Percentiles rank a stretch among this genome's conserved stretches.
Evolutionary conservation across 2,113 vertebrate genomes (phyloP).

Genomic region (Chionomys nivalis): DNA sequence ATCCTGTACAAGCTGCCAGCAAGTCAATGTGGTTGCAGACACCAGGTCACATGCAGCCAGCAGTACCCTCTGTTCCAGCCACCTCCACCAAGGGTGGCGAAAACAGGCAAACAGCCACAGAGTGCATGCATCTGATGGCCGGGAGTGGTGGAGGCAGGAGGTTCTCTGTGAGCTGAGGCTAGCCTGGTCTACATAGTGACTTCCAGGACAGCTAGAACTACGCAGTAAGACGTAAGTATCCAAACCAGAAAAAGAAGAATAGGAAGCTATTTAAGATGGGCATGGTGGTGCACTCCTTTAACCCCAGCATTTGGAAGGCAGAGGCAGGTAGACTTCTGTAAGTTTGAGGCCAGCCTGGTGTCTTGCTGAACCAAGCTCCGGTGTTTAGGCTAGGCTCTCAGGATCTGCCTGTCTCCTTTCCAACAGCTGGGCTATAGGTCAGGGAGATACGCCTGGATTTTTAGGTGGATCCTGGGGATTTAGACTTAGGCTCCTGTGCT

Average conservation of each 20-base stretch:
- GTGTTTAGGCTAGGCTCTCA: neutral
- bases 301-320: neutral
- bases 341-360: neutral
- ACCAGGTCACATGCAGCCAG: neutral
- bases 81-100: neutral
- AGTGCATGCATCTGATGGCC: too few species aligned
- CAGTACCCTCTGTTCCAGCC: neutral
- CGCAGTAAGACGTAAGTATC: neutral
- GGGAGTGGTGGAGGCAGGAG: neutral
- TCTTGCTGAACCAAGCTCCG: neutral
- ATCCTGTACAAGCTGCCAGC: neutral
- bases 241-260: neutral
- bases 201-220: neutral
- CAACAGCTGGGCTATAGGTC: neutral
- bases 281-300: neutral
- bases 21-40: neutral
- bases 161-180: neutral
- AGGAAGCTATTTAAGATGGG: neutral
- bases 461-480: neutral
- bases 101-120: neutral
- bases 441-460: neutral
- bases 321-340: neutral
- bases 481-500: neutral
- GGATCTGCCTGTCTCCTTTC: neutral
- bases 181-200: neutral